Base-by-base conservation (phyloP, 2,888 invertebrate genomes). In the Mesorhabditis sp. region DNA sequence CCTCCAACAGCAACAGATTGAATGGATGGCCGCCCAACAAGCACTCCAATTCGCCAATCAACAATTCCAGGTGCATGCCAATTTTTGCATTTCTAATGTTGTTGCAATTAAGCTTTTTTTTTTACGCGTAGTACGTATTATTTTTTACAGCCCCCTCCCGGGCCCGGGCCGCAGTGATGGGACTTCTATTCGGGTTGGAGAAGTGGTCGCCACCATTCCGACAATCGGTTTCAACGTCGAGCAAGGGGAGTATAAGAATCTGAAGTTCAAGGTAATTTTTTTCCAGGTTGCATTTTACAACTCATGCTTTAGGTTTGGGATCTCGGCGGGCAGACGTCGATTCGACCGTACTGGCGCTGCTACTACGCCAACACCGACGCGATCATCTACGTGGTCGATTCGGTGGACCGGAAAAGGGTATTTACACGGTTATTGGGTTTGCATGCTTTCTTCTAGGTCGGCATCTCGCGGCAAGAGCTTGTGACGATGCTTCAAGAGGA, bases 361-460 rank as follows among this genome's bases (percentile, higher is more conserved):
- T 98, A 98, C 88, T 98, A 95, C 87, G 95, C 96, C 80, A 98
- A 98, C 89, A 98, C 98, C 86, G 98, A 99, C 89, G 98, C 98
- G 86, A 96, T 98, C 84, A 97, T 98, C 85, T 98, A 98, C 89
- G 98, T 99, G 69, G 83, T 83, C 5, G 98, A 99, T 88, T 97
- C 96, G 66, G 96, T 95, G 70, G 98, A 99, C 88, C 91, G 93
- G 87, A 98, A 99, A 89, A 90, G 98, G 89, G 95, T 98, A n/a
- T 58, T 73, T 6, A 64, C 1, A 2, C 7, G 15, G 65, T 45
- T 41, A 45, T 15, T 13, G 4, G 45, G 28, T 62, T n/a, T 66
- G 6, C 63, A 4, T 13, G 43, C 28, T 15, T 45, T 61, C 13
- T 70, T 72, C 43, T 71, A 78, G 78, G 95, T 98, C 90, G 95